phyloP scores from a whole-genome alignment of 2,888 invertebrate genomes.

The Agonum fuliginosum region DNA sequence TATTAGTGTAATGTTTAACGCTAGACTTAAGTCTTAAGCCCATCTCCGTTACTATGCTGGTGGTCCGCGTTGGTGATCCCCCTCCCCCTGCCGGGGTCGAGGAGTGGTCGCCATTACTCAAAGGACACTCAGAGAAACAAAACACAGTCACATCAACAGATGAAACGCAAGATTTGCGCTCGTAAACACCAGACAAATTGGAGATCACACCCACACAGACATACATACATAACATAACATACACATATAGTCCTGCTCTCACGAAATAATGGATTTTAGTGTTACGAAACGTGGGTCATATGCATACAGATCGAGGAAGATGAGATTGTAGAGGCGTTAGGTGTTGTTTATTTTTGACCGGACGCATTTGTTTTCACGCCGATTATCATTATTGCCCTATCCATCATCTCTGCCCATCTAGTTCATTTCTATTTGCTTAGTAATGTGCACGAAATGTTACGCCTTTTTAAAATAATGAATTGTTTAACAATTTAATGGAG shows the following conservation, averaged over 20 bases:
- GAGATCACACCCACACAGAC: constrained; percentile 30
- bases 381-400: constrained; percentile 35
- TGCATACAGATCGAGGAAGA: constrained; percentile 5
- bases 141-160: constrained; percentile 39
- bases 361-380: constrained; percentile 30
- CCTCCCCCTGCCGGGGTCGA: constrained; percentile 7
- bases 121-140: constrained; percentile 44
- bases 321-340: constrained; percentile 10
- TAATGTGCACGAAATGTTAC: too few species aligned
- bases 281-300: constrained; percentile 16
- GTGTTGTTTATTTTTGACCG: constrained; percentile 22
- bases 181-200: constrained; percentile 30
- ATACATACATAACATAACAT: neutral
- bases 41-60: constrained; percentile 16
- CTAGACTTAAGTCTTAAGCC: constrained; percentile 4
- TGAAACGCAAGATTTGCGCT: constrained; percentile 27
- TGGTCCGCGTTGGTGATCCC: constrained; percentile 31
- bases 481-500: too few species aligned
- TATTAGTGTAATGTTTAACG: too few species aligned
- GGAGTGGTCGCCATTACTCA: constrained; percentile 50
- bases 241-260: neutral
- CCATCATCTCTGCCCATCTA: too few species aligned
- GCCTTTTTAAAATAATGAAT: too few species aligned
- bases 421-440: too few species aligned
- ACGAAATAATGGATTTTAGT: constrained; percentile 3